Evolutionary conservation across 1,140 invertebrate genomes (phyloP).

Genomic region (Pararge aegeria): DNA sequence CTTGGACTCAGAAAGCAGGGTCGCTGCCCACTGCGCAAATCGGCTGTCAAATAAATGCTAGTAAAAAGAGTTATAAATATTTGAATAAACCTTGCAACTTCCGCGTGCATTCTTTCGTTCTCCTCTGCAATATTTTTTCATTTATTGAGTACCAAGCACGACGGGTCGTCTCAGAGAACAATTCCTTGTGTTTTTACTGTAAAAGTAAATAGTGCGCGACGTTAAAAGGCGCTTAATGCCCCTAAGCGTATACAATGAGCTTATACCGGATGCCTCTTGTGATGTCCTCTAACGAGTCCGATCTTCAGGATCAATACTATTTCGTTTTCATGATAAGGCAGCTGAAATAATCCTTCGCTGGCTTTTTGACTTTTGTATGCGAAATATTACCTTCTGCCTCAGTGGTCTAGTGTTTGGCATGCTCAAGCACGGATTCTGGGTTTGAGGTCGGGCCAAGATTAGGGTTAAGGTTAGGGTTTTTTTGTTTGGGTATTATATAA

Average conservation of each 20-base stretch:
- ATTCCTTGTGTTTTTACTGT: slow-evolving; percentile 10
- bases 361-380: slow-evolving; percentile 2
- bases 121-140: slow-evolving; percentile 8
- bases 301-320: slow-evolving; percentile 63
- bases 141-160: neutral
- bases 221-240: slow-evolving; percentile 70
- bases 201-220: slow-evolving; percentile 62
- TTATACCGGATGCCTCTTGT: slow-evolving; percentile 56
- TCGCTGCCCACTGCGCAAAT: too few relatives aligned
- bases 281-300: slow-evolving; percentile 58
- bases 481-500: too few relatives aligned
- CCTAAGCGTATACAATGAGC: slow-evolving; percentile 65
- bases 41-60: too few relatives aligned
- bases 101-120: slow-evolving; percentile 1
- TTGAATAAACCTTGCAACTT: neutral
- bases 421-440: too few relatives aligned
- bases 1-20: too few relatives aligned
- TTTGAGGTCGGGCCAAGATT: too few relatives aligned
- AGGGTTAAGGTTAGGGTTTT: too few relatives aligned
- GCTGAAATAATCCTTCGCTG: slow-evolving; percentile 15
- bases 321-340: slow-evolving; percentile 37
- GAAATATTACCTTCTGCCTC: too few relatives aligned
- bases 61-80: too few relatives aligned
- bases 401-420: too few relatives aligned
- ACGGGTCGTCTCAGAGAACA: slow-evolving; percentile 6